Evolutionary conservation across 2,888 invertebrate species (phyloP), one percentile per base, ranked within the genome.

Genomic region (Perithous albicinctus): DNA sequence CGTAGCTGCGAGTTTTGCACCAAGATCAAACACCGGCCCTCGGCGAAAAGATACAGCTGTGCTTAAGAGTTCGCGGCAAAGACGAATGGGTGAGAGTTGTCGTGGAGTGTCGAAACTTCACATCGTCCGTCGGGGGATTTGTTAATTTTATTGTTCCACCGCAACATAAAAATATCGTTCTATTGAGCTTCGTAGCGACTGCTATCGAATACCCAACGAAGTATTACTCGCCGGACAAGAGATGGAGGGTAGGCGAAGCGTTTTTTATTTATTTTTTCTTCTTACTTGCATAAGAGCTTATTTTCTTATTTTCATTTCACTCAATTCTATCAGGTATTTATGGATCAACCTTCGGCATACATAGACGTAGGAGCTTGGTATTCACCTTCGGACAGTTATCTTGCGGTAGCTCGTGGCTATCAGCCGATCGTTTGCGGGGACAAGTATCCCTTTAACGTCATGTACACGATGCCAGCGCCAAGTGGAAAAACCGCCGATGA

Each of bases 141-240:
- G 88, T 92, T 0, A 90, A 93, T 80, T 93, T 93, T 29, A 87
- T 92, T 8, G 92, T 93, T 7, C 93, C 93, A 4, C 92, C 92
- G 0, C 92, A 91, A 29, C 89, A 90, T 70, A 90, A 89, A 67
- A 90, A 91, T 76, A 90, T 91, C 67, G 89, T 91, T 18, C 79
- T 90, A 6, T 35, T 92, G 63, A 90, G 88, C 54, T 92, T 92
- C 74, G 89, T 91, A 8, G 93, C 93, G 0, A 92, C 91, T 0
- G 93, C 90, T 6, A 88, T 92, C 32, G 89, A 91, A 51, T 92
- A 93, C 84, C 91, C 91, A 0, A 92, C 91, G 2, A 93, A 91
- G 67, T 93, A 93, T 81, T 92, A 93, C 74, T 91, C 92, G 1
- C 92, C 93, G 1, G 92, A 92, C 51, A 92, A 91, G 80, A 89